phyloP scores from a whole-genome alignment of 2,888 invertebrate species.

The Leptopilina myrica region DNA sequence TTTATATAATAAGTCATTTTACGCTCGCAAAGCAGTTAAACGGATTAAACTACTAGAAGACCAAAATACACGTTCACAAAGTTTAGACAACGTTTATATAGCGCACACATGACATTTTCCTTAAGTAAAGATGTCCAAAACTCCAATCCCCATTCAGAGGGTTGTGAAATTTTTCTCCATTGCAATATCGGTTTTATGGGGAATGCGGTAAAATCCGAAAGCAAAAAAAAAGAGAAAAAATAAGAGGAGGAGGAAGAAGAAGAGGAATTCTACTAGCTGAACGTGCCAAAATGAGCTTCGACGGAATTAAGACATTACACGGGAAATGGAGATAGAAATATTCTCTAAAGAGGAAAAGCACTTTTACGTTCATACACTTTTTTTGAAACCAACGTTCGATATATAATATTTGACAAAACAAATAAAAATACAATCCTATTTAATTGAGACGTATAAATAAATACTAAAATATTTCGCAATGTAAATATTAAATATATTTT shows the following conservation, averaged over 20 bases:
- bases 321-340: not conserved
- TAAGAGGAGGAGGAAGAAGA: slow-evolving; percentile 15
- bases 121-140: slow-evolving; percentile 18
- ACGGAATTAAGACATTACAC: slow-evolving; percentile 25
- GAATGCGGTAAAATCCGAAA: slow-evolving; percentile 67
- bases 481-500: no score
- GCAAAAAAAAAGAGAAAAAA: slow-evolving; percentile 45
- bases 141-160: not conserved
- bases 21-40: slow-evolving; percentile 12
- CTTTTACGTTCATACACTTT: no score
- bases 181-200: slow-evolving; percentile 71
- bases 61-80: not conserved
- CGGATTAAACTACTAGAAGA: slow-evolving; percentile 16
- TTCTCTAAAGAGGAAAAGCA: no score
- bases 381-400: no score
- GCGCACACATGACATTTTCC: not conserved
- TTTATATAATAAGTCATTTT: not conserved
- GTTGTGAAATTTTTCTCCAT: slow-evolving; percentile 63
- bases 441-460: no score
- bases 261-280: slow-evolving; percentile 4
- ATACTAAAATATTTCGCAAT: no score
- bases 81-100: not conserved
- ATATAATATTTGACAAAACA: no score
- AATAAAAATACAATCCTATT: no score
- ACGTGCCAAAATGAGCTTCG: slow-evolving; percentile 39